Base-by-base conservation (phyloP, 2,888 invertebrate species). In the Dichetophora obliterata region DNA sequence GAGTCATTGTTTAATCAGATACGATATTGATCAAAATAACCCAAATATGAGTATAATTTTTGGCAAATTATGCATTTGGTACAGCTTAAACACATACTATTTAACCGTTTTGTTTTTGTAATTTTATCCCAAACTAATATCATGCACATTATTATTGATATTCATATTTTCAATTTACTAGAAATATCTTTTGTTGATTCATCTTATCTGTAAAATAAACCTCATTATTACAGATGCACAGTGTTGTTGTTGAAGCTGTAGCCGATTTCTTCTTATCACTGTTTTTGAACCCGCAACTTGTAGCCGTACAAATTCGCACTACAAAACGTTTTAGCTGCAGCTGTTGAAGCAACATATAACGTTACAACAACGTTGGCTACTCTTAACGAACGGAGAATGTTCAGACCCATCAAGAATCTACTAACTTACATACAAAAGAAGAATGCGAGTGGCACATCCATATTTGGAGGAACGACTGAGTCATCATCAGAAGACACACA, bases 391-490 rank as follows among this genome's bases (percentile, higher is more conserved):
- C 37, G 50, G 50, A 82, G 74, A 77, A 90, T 89, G 89, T 87
- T 88, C 81, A 87, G 84, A 81, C 88, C 90, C 71, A 86, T 89
- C 76, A 89, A 89, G 81, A 88, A 87, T 78, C 85, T 89, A 59
- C 84, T 89, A 76, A 88, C 87, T 70, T 89, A 88, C 79, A 87
- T 89, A 81, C 89, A 89, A 80, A 88, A 88, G 82, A 89, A 88
- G 82, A 89, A 88, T 87, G 88, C 88, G 34, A 89, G 83, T 82
- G 82, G 84, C 68, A 84, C 86, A 27, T 83, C 84, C 71, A 84
- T 89, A 83, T 88, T 88, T 81, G 87, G 88, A 75, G 83, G 82
- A 80, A 81, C 85, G 74, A 75, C 80, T 37, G 76, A 79, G 77
- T 66, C 54, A 69, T 63, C 66, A 66, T 63, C 66, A 66, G 59